Evolutionary conservation across 1,140 invertebrate genomes (phyloP), one percentile per base, ranked within the genome.

Genomic region (Linepithema humile): DNA sequence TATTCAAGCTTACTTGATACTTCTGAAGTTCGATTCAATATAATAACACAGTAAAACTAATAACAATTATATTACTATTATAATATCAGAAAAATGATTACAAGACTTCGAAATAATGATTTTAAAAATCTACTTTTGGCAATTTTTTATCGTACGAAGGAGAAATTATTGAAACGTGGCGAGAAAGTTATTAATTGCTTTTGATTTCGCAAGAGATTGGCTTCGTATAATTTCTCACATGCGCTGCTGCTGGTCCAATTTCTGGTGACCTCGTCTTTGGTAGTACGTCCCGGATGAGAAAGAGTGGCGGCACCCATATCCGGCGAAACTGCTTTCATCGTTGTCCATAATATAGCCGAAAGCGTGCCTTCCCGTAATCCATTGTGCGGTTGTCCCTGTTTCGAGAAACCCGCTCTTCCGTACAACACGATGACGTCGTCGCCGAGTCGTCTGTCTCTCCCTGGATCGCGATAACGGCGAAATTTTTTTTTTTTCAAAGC

Each of bases 301-400:
- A 73, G 53, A 83, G 85, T 89, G 87, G 85, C 64, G 85, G 82
- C 88, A 57, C 85, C 85, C 88, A 89, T 86, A 87, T 89, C 85
- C 87, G 88, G 87, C 82, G 23, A 62, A 72, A 57, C 82, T 53
- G 83, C 85, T 87, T 89, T 89, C 88, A 86, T 84, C 88, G 69
- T 80, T 43, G 74, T 83, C 75, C 64, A 84, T 82, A 88, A 86
- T 84, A 65, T 60, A 84, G 64, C 84, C 69, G 75, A 89, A 89
- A 89, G 84, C 70, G 88, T 72, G 67, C 48, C 69, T 78, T 15
- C 23, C 26, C 62, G 57, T 87, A 82, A 85, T 85, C 83, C 86
- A 88, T 88, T 88, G 85, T 88, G 45, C 43, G 38, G 40, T 70
- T 77, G 85, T 85, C 83, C 87, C 7, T 83, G 43, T 88, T 87